Percentiles rank a stretch among this genome's conserved stretches.
phyloP scores from a whole-genome alignment of 2,888 invertebrate species.

The Microplitis deprimator region DNA sequence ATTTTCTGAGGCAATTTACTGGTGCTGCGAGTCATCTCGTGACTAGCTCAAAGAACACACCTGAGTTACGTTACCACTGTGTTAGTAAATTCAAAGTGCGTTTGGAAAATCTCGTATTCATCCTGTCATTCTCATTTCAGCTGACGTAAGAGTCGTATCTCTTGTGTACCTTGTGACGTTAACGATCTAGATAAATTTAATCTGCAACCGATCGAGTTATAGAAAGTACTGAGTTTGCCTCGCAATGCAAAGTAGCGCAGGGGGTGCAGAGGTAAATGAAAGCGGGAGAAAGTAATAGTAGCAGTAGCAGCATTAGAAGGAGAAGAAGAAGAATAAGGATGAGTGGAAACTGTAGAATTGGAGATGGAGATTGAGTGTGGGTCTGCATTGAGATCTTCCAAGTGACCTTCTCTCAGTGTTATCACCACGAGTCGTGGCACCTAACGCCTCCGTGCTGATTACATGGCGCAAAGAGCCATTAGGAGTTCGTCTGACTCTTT shows the following conservation, averaged over 20 bases:
- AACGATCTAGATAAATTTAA: conserved; percentile 16
- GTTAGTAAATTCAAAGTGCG: no score
- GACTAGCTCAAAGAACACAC: conserved; percentile 35
- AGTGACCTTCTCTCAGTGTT: conserved; percentile 52
- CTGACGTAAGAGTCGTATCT: no score
- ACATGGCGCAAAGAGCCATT: conserved; percentile 51
- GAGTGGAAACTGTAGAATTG: conserved; percentile 11
- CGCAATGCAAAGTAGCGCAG: background rate
- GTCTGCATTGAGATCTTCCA: conserved; percentile 45
- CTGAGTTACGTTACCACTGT: no score
- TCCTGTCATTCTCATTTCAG: no score
- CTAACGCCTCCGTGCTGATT: conserved; percentile 56
- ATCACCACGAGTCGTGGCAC: conserved; percentile 52
- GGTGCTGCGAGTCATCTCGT: conserved; percentile 14
- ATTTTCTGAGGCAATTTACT: conserved; percentile 25
- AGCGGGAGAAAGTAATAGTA: no score
- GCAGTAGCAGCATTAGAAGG: background rate
- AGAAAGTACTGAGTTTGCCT: background rate
- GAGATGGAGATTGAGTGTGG: conserved; percentile 19
- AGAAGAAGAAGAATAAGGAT: conserved; percentile 27
- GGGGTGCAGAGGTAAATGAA: no score
- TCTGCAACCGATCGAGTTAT: conserved; percentile 4
- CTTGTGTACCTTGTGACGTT: conserved; percentile 2
- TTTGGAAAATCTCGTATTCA: no score
- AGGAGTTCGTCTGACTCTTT: conserved; percentile 42